A percentile compares a stretch with the other conserved stretches of the same genome.
Conservation (phyloP, 2,113 vertebrate genomes). For the Marmota monax region DNA sequence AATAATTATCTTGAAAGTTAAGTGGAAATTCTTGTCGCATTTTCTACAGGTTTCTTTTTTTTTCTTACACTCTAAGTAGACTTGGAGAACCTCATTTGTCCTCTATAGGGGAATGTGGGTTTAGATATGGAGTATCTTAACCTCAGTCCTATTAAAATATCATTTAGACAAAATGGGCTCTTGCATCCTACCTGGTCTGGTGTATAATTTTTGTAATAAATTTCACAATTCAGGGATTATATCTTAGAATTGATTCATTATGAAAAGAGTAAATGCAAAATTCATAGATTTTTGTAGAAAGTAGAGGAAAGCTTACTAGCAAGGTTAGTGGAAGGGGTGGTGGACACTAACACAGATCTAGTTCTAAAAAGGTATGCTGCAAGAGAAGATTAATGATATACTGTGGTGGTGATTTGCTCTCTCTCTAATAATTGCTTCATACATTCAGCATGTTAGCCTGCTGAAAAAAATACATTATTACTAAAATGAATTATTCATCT, state of each 20-base stretch:
- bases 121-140: not conserved
- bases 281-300: not conserved
- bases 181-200: not conserved
- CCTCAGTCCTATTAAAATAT: not conserved
- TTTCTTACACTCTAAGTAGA: not conserved
- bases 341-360: not conserved
- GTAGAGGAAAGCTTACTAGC: not conserved
- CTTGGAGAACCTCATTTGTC: not conserved
- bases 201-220: slow-evolving; percentile 46
- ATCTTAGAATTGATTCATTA: slow-evolving; percentile 30
- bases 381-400: not conserved
- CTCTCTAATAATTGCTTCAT: not conserved
- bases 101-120: not conserved
- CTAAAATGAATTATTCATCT: not conserved
- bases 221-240: slow-evolving; percentile 40
- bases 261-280: slow-evolving; percentile 14
- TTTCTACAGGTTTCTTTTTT: not conserved
- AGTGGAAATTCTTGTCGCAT: not conserved
- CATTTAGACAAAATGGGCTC: not conserved
- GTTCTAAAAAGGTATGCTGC: not conserved
- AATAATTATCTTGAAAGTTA: slow-evolving; percentile 18
- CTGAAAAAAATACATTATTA: not conserved
- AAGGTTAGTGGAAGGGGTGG: not conserved
- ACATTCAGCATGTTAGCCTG: not conserved
- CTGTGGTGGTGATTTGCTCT: not conserved